Percentiles rank a stretch among this genome's conserved stretches.
These are phyloP conservation scores for Scalopus aquaticus DNA, from an alignment of 2,113 vertebrate species.

Conservation along the genomic window DNA sequence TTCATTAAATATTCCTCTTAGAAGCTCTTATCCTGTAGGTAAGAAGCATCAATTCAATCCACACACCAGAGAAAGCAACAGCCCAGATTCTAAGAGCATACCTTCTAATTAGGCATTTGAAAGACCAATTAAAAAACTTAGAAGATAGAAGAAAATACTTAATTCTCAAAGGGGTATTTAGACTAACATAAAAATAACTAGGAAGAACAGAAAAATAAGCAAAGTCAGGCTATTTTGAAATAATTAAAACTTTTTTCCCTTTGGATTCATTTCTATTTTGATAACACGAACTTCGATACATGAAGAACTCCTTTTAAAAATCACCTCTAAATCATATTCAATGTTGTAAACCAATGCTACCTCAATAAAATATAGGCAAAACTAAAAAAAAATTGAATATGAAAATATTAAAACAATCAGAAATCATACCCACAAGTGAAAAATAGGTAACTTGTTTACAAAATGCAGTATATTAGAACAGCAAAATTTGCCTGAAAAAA, in stretches of 20 bases:
- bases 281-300: slow-evolving; percentile 17
- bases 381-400: not conserved
- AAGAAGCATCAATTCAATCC: not conserved
- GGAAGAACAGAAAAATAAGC: not conserved
- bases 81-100: not conserved
- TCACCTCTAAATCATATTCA: not conserved
- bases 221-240: slow-evolving; percentile 21
- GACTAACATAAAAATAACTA: not conserved
- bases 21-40: not conserved
- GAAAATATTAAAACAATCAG: not conserved
- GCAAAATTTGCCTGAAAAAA: slow-evolving; percentile 59
- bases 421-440: slow-evolving; percentile 33
- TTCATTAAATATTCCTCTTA: not conserved
- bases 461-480: slow-evolving; percentile 34
- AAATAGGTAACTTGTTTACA: slow-evolving; percentile 54
- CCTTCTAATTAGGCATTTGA: not conserved
- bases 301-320: not conserved
- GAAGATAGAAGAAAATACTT: not conserved
- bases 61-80: not conserved
- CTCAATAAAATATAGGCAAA: no score
- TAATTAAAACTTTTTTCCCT: not conserved
- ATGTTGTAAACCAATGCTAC: no score
- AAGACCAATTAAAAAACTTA: slow-evolving; percentile 5
- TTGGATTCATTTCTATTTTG: slow-evolving; percentile 33
- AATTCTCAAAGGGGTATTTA: not conserved